Evolutionary conservation across 2,797 vertebrate species (phyloP).

Genomic region (Xyrichtys novacula): DNA sequence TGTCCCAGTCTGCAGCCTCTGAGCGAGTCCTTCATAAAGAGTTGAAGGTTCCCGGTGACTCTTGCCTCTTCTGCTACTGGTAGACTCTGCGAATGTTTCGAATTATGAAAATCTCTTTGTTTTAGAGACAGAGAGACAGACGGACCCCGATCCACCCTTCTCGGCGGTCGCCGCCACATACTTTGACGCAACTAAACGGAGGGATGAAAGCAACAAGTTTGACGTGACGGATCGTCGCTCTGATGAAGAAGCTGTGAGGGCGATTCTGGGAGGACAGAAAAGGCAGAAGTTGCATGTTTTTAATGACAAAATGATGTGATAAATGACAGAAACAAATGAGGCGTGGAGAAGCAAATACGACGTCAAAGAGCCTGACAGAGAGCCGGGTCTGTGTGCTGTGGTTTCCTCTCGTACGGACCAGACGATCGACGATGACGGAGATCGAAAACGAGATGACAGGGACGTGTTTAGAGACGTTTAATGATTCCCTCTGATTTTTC

Average conservation of each 20-base stretch:
- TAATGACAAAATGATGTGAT: constrained; percentile 24
- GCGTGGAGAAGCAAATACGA: constrained; percentile 30
- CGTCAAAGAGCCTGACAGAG: not conserved
- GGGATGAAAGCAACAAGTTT: constrained; percentile 27
- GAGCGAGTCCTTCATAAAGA: too few relatives aligned
- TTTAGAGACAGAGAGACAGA: not conserved
- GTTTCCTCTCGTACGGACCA: constrained; percentile 3
- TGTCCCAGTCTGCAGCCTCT: too few relatives aligned
- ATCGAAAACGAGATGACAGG: not conserved
- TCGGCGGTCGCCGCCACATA: not conserved
- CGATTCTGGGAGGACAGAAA: not conserved
- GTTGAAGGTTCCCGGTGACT: too few relatives aligned
- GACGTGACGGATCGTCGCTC: constrained; percentile 24
- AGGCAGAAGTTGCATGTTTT: not conserved
- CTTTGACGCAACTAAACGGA: constrained; percentile 19
- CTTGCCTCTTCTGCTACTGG: constrained; percentile 9
- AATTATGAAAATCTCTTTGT: constrained; percentile 29
- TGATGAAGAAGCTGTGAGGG: constrained; percentile 16
- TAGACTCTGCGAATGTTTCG: constrained; percentile 29
- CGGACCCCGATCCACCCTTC: constrained; percentile 11
- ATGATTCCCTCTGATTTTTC: not conserved
- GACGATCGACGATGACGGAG: not conserved
- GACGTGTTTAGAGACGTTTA: constrained; percentile 1
- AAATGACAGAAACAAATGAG: constrained; percentile 31
- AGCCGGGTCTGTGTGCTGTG: constrained; percentile 4